Base-by-base conservation (phyloP, 1,140 invertebrate genomes). In the Argopecten irradians region DNA sequence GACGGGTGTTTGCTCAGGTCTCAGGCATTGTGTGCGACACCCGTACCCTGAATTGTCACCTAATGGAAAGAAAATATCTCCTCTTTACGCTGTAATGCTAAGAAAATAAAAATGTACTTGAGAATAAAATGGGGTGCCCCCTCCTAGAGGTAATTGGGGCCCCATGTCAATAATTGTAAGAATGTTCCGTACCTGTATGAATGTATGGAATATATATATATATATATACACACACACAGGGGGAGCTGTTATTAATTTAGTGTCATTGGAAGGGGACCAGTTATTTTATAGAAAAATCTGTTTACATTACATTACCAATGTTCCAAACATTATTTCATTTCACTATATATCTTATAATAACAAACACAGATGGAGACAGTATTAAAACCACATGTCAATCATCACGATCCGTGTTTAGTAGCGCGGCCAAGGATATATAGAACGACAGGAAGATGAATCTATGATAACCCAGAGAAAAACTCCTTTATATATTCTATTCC, bases 41-140 rank as follows among this genome's bases (percentile, higher is more conserved):
- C 55, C 55, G 55, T 71, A 71, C 55, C 55, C 55, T 71, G 55
- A 71, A 71, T 71, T 71, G 55, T 1, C 55, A 71, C 55, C 55
- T 71, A 71, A 71, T 71, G 55, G 55, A 71, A 71, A 71, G 55
- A 71, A 71, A 71, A 71, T 71, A 71, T 71, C 22, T 71, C 55
- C 55, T 71, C 55, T 71, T 71, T 71, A 71, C n/a, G 55, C 5
- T 71, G 55, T 71, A 71, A 71, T 71, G 55, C 55, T 71, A 71
- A 71, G 55, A 71, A 71, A 71, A 71, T 71, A 71, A 71, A 71
- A 71, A 71, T 71, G 55, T 71, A 71, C 55, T 71, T 71, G 55
- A 71, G 55, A 71, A 71, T 71, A 71, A 71, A 71, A 71, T 71
- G 55, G 55, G 55, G 22, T 71, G n/a, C 55, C 22, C 55, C 55